Percentiles rank a stretch among this genome's conserved stretches.
phyloP scores from a whole-genome alignment of 2,797 vertebrate genomes.

The Alfaro cultratus region DNA sequence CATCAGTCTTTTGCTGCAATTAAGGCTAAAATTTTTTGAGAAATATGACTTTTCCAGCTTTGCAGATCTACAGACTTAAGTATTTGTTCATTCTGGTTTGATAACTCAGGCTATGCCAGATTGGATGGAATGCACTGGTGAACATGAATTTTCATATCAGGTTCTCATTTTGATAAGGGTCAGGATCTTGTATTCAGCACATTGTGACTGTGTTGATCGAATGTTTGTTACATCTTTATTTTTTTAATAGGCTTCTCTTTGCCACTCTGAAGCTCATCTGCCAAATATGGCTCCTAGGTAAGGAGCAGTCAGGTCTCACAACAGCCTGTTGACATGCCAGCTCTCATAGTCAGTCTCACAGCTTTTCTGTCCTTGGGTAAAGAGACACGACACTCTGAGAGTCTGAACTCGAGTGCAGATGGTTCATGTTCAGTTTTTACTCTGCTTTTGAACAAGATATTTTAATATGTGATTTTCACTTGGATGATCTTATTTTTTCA shows the following conservation, averaged over 20 bases:
- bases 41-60: neutral
- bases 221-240: neutral
- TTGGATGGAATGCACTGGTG: neutral
- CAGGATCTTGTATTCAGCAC: too few species aligned
- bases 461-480: too few species aligned
- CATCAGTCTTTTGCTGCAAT: neutral
- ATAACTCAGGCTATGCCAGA: neutral
- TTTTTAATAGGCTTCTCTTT: neutral
- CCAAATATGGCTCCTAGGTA: neutral
- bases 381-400: neutral
- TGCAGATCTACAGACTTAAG: neutral
- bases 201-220: neutral
- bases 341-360: neutral
- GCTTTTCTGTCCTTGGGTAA: neutral
- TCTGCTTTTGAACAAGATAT: neutral
- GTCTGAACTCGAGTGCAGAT: neutral
- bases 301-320: neutral
- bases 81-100: neutral
- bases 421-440: neutral
- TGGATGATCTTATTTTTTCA: neutral
- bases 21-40: neutral
- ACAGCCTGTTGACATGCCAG: neutral
- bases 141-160: neutral
- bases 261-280: neutral
- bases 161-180: neutral